Conservation (phyloP, 2,888 invertebrate genomes). For the Lycophotia porphyrea region DNA sequence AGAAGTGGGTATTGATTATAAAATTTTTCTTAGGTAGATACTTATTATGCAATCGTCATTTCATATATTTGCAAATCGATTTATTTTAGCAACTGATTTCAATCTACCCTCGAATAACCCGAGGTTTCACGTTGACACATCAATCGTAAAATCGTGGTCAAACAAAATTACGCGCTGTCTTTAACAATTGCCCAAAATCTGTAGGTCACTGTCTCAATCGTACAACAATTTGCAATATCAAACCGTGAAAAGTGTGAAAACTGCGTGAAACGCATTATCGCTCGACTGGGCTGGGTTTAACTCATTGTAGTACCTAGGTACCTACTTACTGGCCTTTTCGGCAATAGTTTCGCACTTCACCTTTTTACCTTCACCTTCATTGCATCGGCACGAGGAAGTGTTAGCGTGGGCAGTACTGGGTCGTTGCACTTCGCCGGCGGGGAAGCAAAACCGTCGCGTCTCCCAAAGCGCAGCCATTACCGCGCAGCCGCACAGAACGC, state of each 20-base stretch:
- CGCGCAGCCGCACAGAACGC: constrained; percentile 80
- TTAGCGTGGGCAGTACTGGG: constrained; percentile 68
- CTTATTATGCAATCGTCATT: neutral
- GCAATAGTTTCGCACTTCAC: constrained; percentile 74
- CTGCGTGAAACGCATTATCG: constrained; percentile 65
- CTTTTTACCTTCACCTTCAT: constrained; percentile 84
- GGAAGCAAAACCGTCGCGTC: constrained; percentile 84
- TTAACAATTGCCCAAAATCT: constrained; percentile 47
- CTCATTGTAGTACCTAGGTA: constrained; percentile 22
- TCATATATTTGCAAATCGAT: constrained; percentile 10
- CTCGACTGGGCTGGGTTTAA: constrained; percentile 29
- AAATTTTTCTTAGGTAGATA: neutral
- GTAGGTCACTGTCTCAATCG: constrained; percentile 50
- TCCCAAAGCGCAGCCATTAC: constrained; percentile 80
- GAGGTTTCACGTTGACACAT: constrained; percentile 30
- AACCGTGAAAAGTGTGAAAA: constrained; percentile 61
- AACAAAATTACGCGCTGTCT: constrained; percentile 19
- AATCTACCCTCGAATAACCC: constrained; percentile 39
- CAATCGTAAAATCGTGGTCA: constrained; percentile 35
- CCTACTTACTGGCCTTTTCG: constrained; percentile 68
- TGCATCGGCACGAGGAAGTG: constrained; percentile 68
- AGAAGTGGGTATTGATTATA: neutral
- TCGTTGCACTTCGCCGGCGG: constrained; percentile 81
- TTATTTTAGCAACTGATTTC: constrained; percentile 24
- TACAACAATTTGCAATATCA: constrained; percentile 47